A percentile compares a stretch with the other conserved stretches of the same genome.
phyloP scores from a whole-genome alignment of 1,140 invertebrate genomes.

The Zelostemma sp. region DNA sequence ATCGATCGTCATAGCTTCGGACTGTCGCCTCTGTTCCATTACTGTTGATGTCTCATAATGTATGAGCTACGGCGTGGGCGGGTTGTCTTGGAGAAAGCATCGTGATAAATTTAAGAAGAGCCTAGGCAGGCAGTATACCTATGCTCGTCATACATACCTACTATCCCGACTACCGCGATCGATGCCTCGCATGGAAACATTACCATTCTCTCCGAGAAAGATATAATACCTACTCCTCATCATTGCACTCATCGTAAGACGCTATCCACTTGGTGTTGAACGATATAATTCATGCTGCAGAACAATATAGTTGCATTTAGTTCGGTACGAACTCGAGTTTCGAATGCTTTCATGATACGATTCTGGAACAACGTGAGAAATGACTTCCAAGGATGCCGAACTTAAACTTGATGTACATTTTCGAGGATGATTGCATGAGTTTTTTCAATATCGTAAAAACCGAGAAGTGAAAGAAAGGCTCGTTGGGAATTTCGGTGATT shows the following conservation, averaged over 20 bases:
- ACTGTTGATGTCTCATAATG: conserved; percentile 26
- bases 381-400: neutral
- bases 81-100: conserved; percentile 37
- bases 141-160: conserved; percentile 22
- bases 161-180: conserved; percentile 18
- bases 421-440: too few species aligned
- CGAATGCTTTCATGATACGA: too few species aligned
- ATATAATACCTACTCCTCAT: conserved; percentile 16
- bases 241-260: conserved; percentile 8
- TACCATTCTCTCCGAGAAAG: conserved; percentile 33
- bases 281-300: neutral
- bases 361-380: too few species aligned
- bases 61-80: conserved; percentile 16
- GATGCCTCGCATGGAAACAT: conserved; percentile 32
- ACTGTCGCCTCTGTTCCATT: conserved; percentile 24
- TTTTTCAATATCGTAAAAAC: too few species aligned
- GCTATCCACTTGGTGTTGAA: conserved; percentile 4
- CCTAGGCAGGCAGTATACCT: conserved; percentile 27
- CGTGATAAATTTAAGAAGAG: conserved; percentile 47
- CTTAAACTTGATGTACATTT: neutral
- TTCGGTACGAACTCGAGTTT: neutral
- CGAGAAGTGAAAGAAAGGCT: too few species aligned
- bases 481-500: too few species aligned
- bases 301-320: neutral
- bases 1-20: conserved; percentile 27